Evolutionary conservation across 2,113 vertebrate species (phyloP), one percentile per base, ranked within the genome.

Genomic region (Pseudorectes ferrugineus): DNA sequence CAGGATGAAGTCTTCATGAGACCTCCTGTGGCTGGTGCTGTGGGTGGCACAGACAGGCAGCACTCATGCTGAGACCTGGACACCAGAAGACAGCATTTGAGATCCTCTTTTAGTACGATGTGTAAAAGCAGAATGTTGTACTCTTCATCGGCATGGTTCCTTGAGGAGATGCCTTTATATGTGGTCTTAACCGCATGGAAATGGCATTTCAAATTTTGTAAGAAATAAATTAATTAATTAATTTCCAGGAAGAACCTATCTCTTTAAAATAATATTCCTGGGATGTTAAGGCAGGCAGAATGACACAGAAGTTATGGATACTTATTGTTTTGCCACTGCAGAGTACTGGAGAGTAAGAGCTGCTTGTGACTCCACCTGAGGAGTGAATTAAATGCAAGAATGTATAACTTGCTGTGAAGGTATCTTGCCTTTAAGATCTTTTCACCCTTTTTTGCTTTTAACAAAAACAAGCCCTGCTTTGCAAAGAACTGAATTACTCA

Each of bases 401-500:
- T 35, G 6, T 70, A 23, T 35, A 87, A 86, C 33, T 74, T 79
- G 48, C 65, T 92, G 33, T 46, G 40, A 63, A 88, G 54, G 26
- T 55, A 58, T 67, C 78, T 70, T 90, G 79, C 58, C 63, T 92
- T 78, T 72, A 85, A 72, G 66, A 71, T 59, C 21, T 92, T 87
- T 42, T 11, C 19, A 35, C 15, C 4, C 8, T 17, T 71, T 91
- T 93, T 82, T 78, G 54, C 43, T 93, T 83, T 59, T 70, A 66
- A 86, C 38, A 74, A 94, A 94, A 91, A 10, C 79, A 88, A 80
- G 25, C 51, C 35, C 57, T 81, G 52, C 87, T 91, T 59, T 89
- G 52, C 70, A 75, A 87, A 87, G 89, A 85, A 67, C 48, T 40
- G 51, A 75, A 86, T 95, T 92, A 86, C 77, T 94, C 77, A 87